Conservation (phyloP, 35 echinoderm and acorn worm genomes). For the Stichopus chloronotus region DNA sequence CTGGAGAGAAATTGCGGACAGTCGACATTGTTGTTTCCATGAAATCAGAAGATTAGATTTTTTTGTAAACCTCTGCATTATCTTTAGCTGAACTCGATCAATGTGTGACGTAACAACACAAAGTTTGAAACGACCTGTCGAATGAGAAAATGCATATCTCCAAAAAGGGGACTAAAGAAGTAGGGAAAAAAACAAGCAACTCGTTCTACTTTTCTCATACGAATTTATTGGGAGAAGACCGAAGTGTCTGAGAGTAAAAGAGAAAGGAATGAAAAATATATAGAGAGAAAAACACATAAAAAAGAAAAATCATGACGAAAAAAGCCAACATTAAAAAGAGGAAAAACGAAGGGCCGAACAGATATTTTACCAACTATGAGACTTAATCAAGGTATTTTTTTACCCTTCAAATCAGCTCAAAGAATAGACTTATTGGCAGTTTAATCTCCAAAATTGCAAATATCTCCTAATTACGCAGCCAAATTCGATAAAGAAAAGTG, state of each 20-base stretch:
- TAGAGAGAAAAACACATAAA: background rate
- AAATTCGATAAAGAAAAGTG: conserved; percentile 45
- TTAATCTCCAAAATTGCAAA: conserved; percentile 55
- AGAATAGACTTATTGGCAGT: conserved; percentile 46
- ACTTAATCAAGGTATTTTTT: conserved; percentile 38
- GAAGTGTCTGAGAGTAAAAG: background rate
- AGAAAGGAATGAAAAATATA: background rate
- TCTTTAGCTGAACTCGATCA: too few relatives aligned
- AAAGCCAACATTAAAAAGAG: background rate
- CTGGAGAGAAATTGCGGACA: too few relatives aligned
- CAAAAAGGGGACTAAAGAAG: too few relatives aligned
- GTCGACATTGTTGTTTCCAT: too few relatives aligned
- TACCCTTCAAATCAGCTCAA: conserved; percentile 14
- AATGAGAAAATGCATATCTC: too few relatives aligned
- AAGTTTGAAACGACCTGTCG: too few relatives aligned
- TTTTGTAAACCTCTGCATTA: too few relatives aligned
- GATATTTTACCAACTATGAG: conserved; percentile 8
- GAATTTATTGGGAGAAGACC: background rate
- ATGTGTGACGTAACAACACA: too few relatives aligned
- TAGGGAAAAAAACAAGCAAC: background rate
- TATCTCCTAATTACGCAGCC: conserved; percentile 15
- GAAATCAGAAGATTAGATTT: too few relatives aligned
- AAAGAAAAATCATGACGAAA: background rate
- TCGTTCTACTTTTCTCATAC: background rate
- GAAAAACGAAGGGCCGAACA: background rate